Evolutionary conservation across 2,797 vertebrate species (phyloP).

Genomic region (Hoplostethus atlanticus): DNA sequence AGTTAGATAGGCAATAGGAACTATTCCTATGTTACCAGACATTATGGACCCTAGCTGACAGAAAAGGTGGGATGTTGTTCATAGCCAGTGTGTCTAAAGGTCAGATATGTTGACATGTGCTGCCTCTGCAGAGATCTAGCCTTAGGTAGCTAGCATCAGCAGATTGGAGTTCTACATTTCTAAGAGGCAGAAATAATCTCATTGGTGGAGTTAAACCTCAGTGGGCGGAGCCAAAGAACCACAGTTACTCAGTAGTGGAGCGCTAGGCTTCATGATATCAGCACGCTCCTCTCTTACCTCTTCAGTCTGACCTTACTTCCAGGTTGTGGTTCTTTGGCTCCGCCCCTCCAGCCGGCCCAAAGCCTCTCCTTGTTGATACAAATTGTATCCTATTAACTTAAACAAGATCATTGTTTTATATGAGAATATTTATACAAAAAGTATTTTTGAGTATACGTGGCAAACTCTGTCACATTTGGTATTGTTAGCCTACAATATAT

Average conservation of each 20-base stretch:
- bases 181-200: constrained; percentile 11
- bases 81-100: no score
- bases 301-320: no score
- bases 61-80: no score
- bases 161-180: constrained; percentile 6
- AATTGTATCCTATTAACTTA: constrained; percentile 96
- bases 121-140: no score
- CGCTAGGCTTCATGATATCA: no score
- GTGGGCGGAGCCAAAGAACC: no score
- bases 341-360: not conserved
- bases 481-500: constrained; percentile 39
- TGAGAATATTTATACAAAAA: constrained; percentile 75
- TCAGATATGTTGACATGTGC: no score
- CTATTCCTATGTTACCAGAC: not conserved
- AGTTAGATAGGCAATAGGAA: not conserved
- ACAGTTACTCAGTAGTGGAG: no score
- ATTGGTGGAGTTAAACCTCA: constrained; percentile 4
- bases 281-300: no score
- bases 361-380: constrained; percentile 94
- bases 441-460: constrained; percentile 65
- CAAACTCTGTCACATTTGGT: constrained; percentile 42
- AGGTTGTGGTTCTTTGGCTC: not conserved
- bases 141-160: not conserved
- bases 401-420: constrained; percentile 79
- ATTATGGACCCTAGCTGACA: not conserved